Conservation (phyloP, 2,888 invertebrate species). For the Deilephila elpenor region DNA sequence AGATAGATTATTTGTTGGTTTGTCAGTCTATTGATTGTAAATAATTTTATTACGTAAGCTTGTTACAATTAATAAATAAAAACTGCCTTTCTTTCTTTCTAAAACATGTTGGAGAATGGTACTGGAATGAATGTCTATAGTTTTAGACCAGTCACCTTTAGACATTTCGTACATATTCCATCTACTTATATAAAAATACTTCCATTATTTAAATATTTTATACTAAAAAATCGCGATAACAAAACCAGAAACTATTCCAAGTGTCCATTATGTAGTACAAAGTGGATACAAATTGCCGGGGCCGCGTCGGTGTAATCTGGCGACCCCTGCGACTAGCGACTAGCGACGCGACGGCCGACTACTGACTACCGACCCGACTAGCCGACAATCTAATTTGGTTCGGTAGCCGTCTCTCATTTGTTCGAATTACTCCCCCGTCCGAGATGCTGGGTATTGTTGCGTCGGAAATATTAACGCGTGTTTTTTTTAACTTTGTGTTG, state of each 20-base stretch:
- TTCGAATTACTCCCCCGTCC: slow-evolving; percentile 68
- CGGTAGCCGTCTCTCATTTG: slow-evolving; percentile 87
- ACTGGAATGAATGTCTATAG: too few relatives aligned
- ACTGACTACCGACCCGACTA: slow-evolving; percentile 43
- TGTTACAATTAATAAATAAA: too few relatives aligned
- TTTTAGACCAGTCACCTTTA: too few relatives aligned
- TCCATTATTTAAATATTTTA: too few relatives aligned
- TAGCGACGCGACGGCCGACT: slow-evolving; percentile 29
- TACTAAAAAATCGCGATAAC: background rate
- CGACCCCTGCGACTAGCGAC: slow-evolving; percentile 46
- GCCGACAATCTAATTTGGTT: slow-evolving; percentile 87
- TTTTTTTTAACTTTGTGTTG: background rate
- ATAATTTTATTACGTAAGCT: too few relatives aligned
- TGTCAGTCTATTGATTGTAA: too few relatives aligned
- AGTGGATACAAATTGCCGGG: slow-evolving; percentile 57
- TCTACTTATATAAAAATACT: too few relatives aligned
- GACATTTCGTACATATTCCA: too few relatives aligned
- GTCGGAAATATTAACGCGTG: slow-evolving; percentile 17
- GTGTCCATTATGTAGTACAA: slow-evolving; percentile 2
- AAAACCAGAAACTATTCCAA: background rate
- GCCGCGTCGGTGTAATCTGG: slow-evolving; percentile 62
- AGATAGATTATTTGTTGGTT: too few relatives aligned
- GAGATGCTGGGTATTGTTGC: slow-evolving; percentile 43
- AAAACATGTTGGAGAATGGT: too few relatives aligned
- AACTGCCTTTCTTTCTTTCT: too few relatives aligned